Base-by-base conservation (phyloP, 2,113 vertebrate genomes). In the Pedetes capensis region DNA sequence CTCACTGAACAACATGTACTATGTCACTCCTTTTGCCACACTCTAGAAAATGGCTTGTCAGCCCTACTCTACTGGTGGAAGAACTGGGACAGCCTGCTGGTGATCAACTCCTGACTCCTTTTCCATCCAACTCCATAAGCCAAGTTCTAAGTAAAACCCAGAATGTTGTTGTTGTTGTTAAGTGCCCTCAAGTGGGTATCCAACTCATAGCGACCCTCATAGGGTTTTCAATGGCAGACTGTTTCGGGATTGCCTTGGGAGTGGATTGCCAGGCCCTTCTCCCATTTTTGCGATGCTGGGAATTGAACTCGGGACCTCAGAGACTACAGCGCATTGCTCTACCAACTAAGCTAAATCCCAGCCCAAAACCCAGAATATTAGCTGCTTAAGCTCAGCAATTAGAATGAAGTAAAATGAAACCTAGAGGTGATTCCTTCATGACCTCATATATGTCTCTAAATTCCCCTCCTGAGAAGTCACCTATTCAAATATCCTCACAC, bases 51-150 rank as follows among this genome's bases (percentile, higher is more conserved):
- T 32, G 29, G 49, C 8, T 63, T 27, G 71, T 57, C 37, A 20
- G 39, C 11, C 32, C 59, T 10, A 3, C 7, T 8, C 18, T 18
- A 22, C 22, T 22, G 29, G 12, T 0, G 0, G 29, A 39, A 57
- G 51, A 57, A 47, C 17, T n/a, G 5, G 55, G 53, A 76, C 18
- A 6, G 1, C 4, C 5, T 27, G 47, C 72, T 88, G 55, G 64
- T 39, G 66, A 39, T 3, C 32, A 63, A 68, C 37, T 23, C n/a
- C 22, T 68, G 55, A 74, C 4, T 59, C 39, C 17, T 61, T 89
- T n/a, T 64, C 12, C 49, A 44, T 51, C 44, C 61, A 87, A 27
- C 8, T 29, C 57, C 12, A 49, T 44, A 93, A 80, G 20, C 32
- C 17, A 66, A 39, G 39, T 81, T 37, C 75, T 66, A 59, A 59